Base-by-base conservation (phyloP, 2,113 vertebrate species). In the Okapia johnstoni region DNA sequence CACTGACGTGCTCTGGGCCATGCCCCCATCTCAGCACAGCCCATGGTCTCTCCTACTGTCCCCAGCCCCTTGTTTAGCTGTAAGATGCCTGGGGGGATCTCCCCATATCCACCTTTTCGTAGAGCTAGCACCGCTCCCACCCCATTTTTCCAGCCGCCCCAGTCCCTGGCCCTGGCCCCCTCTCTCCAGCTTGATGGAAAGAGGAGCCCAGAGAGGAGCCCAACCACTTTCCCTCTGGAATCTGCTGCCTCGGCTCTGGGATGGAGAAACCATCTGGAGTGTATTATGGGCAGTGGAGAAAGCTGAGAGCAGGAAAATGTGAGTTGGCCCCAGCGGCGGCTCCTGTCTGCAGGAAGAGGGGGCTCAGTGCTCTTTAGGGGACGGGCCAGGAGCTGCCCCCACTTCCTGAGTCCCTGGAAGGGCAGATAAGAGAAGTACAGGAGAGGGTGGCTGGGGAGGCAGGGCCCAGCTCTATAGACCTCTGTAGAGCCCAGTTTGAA, bases 251-350 rank as follows among this genome's bases (percentile, higher is more conserved):
- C 63, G 28, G 97, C 97, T 96, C 90, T 95, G 90, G 14, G n/a
- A 91, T 73, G 96, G n/a, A 94, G 88, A 89, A 93, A 83, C 96
- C 98, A 98, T 98, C 98, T 98, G 98, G 98, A 98, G 95, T 58
- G 96, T 76, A 98, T 98, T 98, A 98, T 17, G 92, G 95, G 95
- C 84, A 26, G 85, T 43, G 76, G 94, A 95, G 96, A 98, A 96
- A 97, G 96, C 94, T 9, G 33, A 98, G 93, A 88, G 85, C 91
- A 61, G 96, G 97, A 97, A 96, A 90, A 95, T 85, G 79, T 96
- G 97, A 97, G 96, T 33, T 96, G 95, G 90, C 91, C 95, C 90
- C 28, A 55, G 80, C 13, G 0, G 46, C 26, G 4, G 93, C 95
- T 96, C 97, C 95, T 0, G 66, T 96, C 94, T 86, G 93, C 60